Conservation (phyloP, 2,888 invertebrate genomes). For the Drosophila suboccidentalis region DNA sequence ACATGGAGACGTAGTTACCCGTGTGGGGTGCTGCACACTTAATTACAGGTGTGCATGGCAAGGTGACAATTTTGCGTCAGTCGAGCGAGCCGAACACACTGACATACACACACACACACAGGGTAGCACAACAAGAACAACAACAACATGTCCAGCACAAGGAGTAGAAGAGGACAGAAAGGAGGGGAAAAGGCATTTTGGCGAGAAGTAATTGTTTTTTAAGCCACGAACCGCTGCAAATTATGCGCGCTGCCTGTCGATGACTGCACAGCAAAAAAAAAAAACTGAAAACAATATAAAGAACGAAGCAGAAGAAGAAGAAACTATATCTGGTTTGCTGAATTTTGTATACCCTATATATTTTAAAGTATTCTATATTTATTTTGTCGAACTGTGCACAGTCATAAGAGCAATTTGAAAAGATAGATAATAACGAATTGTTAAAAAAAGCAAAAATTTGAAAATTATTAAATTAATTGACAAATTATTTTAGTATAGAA, state of each 20-base stretch:
- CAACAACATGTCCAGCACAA: constrained; percentile 22
- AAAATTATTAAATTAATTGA: neutral
- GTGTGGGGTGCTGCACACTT: constrained; percentile 44
- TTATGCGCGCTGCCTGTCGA: constrained; percentile 58
- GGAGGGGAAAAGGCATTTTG: constrained; percentile 41
- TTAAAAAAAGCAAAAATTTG: neutral
- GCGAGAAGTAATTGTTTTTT: constrained; percentile 66
- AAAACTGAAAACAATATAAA: constrained; percentile 41
- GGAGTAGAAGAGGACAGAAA: neutral
- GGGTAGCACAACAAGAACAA: constrained; percentile 33
- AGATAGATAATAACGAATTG: no score
- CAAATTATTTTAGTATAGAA: neutral
- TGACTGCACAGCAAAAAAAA: constrained; percentile 39
- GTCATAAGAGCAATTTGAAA: no score
- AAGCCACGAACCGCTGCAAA: constrained; percentile 56
- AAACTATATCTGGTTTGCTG: neutral
- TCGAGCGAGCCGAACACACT: constrained; percentile 63
- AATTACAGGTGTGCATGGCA: constrained; percentile 79
- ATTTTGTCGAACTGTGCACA: neutral
- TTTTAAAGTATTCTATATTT: neutral
- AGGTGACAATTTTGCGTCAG: constrained; percentile 81
- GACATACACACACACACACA: constrained; percentile 9
- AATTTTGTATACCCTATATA: constrained; percentile 24
- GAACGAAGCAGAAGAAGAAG: constrained; percentile 1
- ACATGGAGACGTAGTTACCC: neutral